These are phyloP conservation scores for Sphaerodactylus townsendi DNA, from an alignment of 2,113 vertebrate species.

Conservation along the genomic window DNA sequence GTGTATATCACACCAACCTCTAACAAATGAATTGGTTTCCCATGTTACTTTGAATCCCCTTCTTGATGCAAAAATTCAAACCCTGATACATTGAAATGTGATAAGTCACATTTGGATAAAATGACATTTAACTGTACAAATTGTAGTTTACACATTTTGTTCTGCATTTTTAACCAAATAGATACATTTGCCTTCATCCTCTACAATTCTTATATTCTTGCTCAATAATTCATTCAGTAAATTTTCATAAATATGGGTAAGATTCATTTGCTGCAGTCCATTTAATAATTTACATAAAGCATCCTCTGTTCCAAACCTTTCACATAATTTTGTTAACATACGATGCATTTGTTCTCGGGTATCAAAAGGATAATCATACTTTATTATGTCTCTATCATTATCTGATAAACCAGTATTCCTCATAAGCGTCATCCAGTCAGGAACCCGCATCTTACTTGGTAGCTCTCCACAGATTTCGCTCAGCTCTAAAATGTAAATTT, in stretches of 20 bases:
- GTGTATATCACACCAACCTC: not conserved
- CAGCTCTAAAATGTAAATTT: not conserved
- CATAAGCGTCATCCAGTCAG: not conserved
- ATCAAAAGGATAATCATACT: fast-evolving
- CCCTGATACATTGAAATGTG: no score
- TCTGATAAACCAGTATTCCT: conserved; percentile 3
- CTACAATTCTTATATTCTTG: not conserved
- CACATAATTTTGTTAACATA: not conserved
- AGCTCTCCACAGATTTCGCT: not conserved
- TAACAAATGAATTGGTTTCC: not conserved
- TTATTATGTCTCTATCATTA: not conserved
- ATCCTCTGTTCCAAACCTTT: not conserved
- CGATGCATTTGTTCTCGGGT: not conserved
- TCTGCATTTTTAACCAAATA: not conserved
- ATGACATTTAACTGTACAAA: not conserved
- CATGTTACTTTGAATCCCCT: no score
- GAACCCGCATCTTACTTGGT: fast-evolving
- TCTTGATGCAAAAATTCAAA: no score
- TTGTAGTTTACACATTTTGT: not conserved
- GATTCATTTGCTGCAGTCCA: not conserved
- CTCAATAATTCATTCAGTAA: conserved; percentile 4
- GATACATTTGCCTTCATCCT: not conserved
- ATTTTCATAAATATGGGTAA: conserved; percentile 7
- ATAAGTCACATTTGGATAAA: no score
- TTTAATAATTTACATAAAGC: conserved; percentile 6